phyloP scores from a whole-genome alignment of 2,888 invertebrate species.

The Eupithecia exiguata region DNA sequence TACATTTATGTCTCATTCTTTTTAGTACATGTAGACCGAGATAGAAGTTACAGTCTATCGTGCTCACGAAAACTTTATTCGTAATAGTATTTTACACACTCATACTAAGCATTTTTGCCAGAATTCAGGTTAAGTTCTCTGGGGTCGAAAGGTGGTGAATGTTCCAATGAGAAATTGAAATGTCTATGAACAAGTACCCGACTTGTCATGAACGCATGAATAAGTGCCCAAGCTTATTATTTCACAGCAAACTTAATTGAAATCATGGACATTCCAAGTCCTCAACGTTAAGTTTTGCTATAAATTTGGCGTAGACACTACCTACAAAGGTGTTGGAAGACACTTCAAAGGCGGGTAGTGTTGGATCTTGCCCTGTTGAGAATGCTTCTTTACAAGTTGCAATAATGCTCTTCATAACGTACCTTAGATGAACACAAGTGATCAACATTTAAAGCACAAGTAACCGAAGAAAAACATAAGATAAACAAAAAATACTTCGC shows the following conservation, averaged over 20 bases:
- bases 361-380: not conserved
- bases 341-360: not conserved
- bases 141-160: conserved; percentile 3
- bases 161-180: conserved; percentile 30
- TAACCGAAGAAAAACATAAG: no score
- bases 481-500: no score
- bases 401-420: not conserved
- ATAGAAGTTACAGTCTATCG: not conserved
- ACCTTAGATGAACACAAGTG: no score
- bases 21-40: not conserved
- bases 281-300: conserved; percentile 10
- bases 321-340: not conserved
- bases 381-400: not conserved
- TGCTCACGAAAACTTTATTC: not conserved
- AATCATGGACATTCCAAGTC: conserved; percentile 20
- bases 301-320: conserved; percentile 18
- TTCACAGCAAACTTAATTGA: conserved; percentile 20
- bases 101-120: not conserved
- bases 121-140: conserved; percentile 3
- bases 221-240: not conserved
- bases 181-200: conserved; percentile 27
- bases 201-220: not conserved
- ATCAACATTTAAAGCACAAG: not conserved
- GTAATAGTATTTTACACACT: not conserved
- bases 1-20: not conserved